phyloP scores from a whole-genome alignment of 1,140 invertebrate genomes.

The Drosophila malerkotliana region DNA sequence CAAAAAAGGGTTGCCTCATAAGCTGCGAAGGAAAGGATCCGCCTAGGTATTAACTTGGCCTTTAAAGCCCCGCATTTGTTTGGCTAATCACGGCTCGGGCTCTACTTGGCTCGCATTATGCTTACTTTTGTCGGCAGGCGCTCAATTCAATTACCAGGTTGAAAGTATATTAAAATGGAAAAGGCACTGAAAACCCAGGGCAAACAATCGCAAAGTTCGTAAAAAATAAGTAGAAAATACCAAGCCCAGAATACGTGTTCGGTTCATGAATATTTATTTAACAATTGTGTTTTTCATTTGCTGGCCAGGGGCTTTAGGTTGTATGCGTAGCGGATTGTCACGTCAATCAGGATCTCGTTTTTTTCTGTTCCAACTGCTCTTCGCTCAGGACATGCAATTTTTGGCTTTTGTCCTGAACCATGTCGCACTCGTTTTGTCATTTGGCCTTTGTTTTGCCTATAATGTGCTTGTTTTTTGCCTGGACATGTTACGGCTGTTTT shows the following conservation, averaged over 20 bases:
- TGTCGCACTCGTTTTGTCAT: conserved; percentile 41
- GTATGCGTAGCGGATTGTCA: conserved; percentile 35
- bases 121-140: conserved; percentile 15
- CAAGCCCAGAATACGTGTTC: conserved; percentile 1
- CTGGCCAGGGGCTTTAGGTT: not conserved
- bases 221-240: conserved; percentile 23
- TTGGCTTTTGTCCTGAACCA: conserved; percentile 37
- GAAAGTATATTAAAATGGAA: conserved; percentile 11
- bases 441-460: conserved; percentile 42
- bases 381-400: conserved; percentile 34
- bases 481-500: conserved; percentile 30
- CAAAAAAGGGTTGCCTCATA: conserved; percentile 30
- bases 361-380: not conserved
- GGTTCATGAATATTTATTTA: conserved; percentile 68
- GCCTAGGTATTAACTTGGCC: conserved; percentile 14
- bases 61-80: conserved; percentile 65
- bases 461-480: conserved; percentile 41
- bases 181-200: conserved; percentile 1
- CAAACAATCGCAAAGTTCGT: conserved; percentile 15
- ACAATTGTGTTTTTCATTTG: conserved; percentile 44
- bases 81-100: conserved; percentile 39
- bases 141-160: conserved; percentile 69
- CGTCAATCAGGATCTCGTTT: conserved; percentile 29
- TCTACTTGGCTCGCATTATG: not conserved
- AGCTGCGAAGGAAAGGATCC: conserved; percentile 32